Evolutionary conservation across 2,797 vertebrate species (phyloP), one percentile per base, ranked within the genome.

Genomic region (Acanthiza pusilla): DNA sequence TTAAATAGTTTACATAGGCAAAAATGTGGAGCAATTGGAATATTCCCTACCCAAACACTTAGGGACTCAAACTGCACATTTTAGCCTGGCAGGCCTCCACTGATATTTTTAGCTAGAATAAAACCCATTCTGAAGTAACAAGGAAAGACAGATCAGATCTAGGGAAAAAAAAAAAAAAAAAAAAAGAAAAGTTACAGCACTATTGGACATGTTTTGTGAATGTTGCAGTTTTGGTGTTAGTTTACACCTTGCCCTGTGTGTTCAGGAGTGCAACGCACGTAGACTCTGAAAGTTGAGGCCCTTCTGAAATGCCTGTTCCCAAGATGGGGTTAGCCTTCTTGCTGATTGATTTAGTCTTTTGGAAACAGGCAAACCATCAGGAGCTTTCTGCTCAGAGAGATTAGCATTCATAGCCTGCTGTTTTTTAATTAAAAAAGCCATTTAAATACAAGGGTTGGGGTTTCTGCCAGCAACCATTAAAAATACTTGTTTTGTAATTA

Each of bases 401-500:
- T 97, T 89, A 96, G 79, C 93, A 97, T 97, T 93, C 96, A 95
- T 91, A 96, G 93, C 96, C 92, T 91, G 95, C 91, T 96, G 96
- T 83, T 97, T 96, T 93, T 94, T 94, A 96, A 97, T 97, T 96
- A 94, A 97, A 97, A 96, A 97, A 95, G 47, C 75, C 88, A 85
- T 97, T 97, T 96, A 94, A 92, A 96, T 91, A 97, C 90, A 94
- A 92, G 93, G 87, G 95, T 97, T 96, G 94, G 94, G 94, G 96
- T 67, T 95, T 95, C 68, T 96, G 96, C 96, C 97, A 97, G 89
- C 88, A 96, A 84, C 78, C 88, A 91, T 97, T 96, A 96, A 96
- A 96, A 96, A 96, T 97, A 97, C 96, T 96, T 97, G 96, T 78
- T 97, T 95, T 96, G 74, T 95, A 96, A 97, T 96, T 97, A 96